Base-by-base conservation (phyloP, 1,140 invertebrate species). In the Wiebesia pumilae region DNA sequence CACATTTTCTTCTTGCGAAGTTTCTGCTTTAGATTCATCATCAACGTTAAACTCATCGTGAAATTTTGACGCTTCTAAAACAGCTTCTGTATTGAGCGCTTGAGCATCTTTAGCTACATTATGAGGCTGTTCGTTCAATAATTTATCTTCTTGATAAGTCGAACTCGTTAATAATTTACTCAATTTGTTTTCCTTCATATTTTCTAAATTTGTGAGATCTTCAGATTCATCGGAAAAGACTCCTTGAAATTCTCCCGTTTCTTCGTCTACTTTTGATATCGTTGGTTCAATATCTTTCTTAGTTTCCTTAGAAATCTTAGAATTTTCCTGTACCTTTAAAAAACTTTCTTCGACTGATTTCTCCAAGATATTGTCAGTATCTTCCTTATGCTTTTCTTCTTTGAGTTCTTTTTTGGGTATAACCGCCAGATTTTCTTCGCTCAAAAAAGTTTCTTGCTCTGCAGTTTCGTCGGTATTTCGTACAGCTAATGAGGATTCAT, bases 401-500 rank as follows among this genome's bases (percentile, higher is more conserved):
- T 16, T 77, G 62, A 81, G 43, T 75, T 81, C 51, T 47, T 86
- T 47, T 81, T 71, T 81, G 24, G 14, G 33, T 78, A 47, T 40
- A 47, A 51, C 24, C 1, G 0, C 19, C 1, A 30, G n/a, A 43
- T n/a, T 24, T 40, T 77, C 54, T 0, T 43, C 30, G n/a, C n/a
- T 84, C 30, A 62, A n/a, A 1, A 24, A 51, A 77, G 16, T 10
- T 33, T 71, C 33, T 16, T 51, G 19, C 24, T 87, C 58, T 21
- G 51, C 2, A 54, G 1, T 33, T 16, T 81, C 69, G 7, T 65
- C 14, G 2, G 33, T 24, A 71, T 54, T 81, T 69, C 75, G 67
- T 67, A 77, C n/a, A 30, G 78, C 77, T 84, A 73, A 47, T 75
- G 81, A 84, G 30, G 30, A 43, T 38, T 75, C 30, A n/a, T 77